Percentiles rank a stretch among this genome's conserved stretches.
These are phyloP conservation scores for Spea hammondii DNA, from an alignment of 2,797 vertebrate species.

Conservation along the genomic window DNA sequence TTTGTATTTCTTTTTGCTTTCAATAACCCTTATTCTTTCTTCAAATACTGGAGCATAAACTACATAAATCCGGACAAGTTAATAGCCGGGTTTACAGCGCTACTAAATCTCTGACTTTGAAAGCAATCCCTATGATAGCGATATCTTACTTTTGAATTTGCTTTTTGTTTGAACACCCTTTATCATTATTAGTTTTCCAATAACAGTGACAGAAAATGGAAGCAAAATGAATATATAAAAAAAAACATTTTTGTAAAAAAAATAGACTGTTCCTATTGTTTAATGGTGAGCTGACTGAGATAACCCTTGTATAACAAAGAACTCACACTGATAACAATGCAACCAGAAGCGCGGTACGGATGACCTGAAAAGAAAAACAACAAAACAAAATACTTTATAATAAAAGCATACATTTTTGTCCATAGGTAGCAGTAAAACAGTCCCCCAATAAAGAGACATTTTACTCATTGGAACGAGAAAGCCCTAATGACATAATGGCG, in stretches of 20 bases:
- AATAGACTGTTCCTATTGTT: too few relatives aligned
- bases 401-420: too few relatives aligned
- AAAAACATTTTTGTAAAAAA: constrained; percentile 16
- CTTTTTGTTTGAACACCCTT: constrained; percentile 39
- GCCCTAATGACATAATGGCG: too few relatives aligned
- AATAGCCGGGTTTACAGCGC: constrained; percentile 47
- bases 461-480: too few relatives aligned
- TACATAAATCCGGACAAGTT: constrained; percentile 48
- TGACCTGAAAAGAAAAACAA: too few relatives aligned
- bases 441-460: too few relatives aligned
- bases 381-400: too few relatives aligned
- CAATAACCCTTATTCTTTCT: constrained; percentile 35
- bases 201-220: constrained; percentile 38
- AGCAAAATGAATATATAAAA: constrained; percentile 35
- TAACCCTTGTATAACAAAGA: too few relatives aligned
- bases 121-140: constrained; percentile 46
- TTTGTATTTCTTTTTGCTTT: constrained; percentile 42
- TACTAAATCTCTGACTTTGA: constrained; percentile 43
- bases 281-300: too few relatives aligned
- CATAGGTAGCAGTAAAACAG: too few relatives aligned
- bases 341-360: too few relatives aligned
- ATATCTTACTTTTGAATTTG: constrained; percentile 46
- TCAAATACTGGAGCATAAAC: constrained; percentile 21
- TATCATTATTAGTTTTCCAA: constrained; percentile 47
- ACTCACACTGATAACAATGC: too few relatives aligned